phyloP scores from a whole-genome alignment of 92 coral and sea anemone genomes.

The Bergia puertoricense region DNA sequence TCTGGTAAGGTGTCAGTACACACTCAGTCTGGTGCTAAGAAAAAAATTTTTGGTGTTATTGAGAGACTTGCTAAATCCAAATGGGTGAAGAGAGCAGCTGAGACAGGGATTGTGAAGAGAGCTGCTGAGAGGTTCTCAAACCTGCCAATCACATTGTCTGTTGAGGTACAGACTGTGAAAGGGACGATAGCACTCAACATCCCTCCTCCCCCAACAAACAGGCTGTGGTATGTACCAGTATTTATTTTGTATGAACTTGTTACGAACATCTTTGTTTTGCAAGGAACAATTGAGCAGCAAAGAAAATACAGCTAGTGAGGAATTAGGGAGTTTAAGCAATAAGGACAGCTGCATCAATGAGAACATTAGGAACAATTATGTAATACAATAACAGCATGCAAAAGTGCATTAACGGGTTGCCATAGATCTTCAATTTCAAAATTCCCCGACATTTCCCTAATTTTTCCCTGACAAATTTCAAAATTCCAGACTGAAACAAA shows the following conservation, averaged over 20 bases:
- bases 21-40: conserved; percentile 59
- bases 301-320: not conserved
- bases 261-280: not conserved
- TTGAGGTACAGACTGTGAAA: conserved; percentile 84
- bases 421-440: too few species aligned
- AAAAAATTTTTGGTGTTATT: conserved; percentile 82
- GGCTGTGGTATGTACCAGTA: conserved; percentile 81
- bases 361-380: too few species aligned
- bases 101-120: conserved; percentile 90
- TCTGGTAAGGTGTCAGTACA: conserved; percentile 42
- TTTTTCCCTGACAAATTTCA: too few species aligned
- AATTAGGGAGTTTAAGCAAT: too few species aligned
- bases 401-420: too few species aligned
- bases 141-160: conserved; percentile 87
- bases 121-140: conserved; percentile 98
- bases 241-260: not conserved
- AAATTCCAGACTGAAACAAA: too few species aligned
- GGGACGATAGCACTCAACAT: conserved; percentile 93
- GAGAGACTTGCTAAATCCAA: conserved; percentile 97
- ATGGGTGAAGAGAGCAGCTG: conserved; percentile 99
- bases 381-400: too few species aligned
- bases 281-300: not conserved
- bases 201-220: conserved; percentile 99
- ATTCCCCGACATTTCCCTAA: too few species aligned
- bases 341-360: too few species aligned